Percentiles rank a stretch among this genome's conserved stretches.
Evolutionary conservation across 2,888 invertebrate genomes (phyloP).

Genomic region (Drosophila anomalipes): DNA sequence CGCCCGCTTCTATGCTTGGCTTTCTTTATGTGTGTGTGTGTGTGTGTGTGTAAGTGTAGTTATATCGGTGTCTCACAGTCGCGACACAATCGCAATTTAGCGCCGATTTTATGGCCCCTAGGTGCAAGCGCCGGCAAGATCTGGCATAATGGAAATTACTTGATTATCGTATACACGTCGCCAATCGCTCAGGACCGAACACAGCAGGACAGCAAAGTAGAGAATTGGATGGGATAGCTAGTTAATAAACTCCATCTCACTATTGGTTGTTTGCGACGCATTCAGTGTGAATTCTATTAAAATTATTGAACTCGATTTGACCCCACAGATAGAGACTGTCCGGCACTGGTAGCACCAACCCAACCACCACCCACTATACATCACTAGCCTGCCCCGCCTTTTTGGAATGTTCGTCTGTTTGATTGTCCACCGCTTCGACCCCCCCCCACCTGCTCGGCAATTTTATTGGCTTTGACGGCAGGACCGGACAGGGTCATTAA

Average conservation of each 20-base stretch:
- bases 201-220: not conserved
- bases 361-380: not conserved
- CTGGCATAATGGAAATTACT: conserved; percentile 78
- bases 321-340: conserved; percentile 6
- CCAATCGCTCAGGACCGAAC: conserved; percentile 65
- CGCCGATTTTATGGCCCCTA: conserved; percentile 68
- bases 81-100: conserved; percentile 79
- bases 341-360: not conserved
- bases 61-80: conserved; percentile 62
- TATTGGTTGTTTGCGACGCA: conserved; percentile 1
- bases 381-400: not conserved
- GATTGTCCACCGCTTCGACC: conserved; percentile 4
- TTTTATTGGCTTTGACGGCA: conserved; percentile 50
- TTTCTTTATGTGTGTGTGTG: conserved; percentile 16
- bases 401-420: not conserved
- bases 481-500: conserved; percentile 62
- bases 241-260: conserved; percentile 52
- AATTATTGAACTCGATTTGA: conserved; percentile 57
- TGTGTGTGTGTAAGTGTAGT: conserved; percentile 22
- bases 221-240: conserved; percentile 15
- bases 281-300: conserved; percentile 55
- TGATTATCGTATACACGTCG: conserved; percentile 81
- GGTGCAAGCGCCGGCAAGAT: conserved; percentile 53
- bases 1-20: conserved; percentile 25
- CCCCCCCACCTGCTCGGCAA: conserved; percentile 13